Evolutionary conservation across 2,113 vertebrate genomes (phyloP), one percentile per base, ranked within the genome.

Genomic region (Etia nguti): DNA sequence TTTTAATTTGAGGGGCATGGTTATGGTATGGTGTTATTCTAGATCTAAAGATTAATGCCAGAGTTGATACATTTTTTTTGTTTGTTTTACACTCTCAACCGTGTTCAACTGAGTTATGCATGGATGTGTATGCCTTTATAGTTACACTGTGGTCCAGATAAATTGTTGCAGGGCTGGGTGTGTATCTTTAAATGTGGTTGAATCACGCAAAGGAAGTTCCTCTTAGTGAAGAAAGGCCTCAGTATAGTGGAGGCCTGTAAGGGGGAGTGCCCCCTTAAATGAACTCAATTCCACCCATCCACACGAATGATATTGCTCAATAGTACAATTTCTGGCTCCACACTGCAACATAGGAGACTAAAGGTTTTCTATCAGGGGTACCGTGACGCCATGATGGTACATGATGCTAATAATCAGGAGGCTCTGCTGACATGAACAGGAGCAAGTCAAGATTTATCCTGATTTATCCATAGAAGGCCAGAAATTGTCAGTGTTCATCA

Each of bases 401-500:
- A 79, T 75, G 86, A 86, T 84, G 57, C 38, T 24, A 73, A 62
- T 20, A 59, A 89, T 84, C 82, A 36, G 57, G 92, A 91, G 90
- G 88, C 90, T 87, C 88, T 84, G 62, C 86, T 90, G 81, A 86
- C 89, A 52, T 91, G 86, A 86, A 87, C 83, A 80, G 84, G 82
- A 93, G 91, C 89, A 90, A 26, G 86, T 75, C 20, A 70, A 18
- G 90, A 57, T 65, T 65, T 65, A n/a, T 36, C 24, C 83, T 90
- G 87, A 60, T 88, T 83, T 75, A 84, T 50, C 77, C 81, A 29
- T 29, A 29, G 24, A 59, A 59, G 81, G 81, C 31, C 92, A 91
- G 91, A 92, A 94, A 86, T 86, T 94, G 92, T 79, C 94, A 94
- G 82, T 62, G 80, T 89, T 94, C 90, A 92, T 91, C 92, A 94